Evolutionary conservation across 2,888 invertebrate species (phyloP).

Genomic region (Gastrophysa polygoni): DNA sequence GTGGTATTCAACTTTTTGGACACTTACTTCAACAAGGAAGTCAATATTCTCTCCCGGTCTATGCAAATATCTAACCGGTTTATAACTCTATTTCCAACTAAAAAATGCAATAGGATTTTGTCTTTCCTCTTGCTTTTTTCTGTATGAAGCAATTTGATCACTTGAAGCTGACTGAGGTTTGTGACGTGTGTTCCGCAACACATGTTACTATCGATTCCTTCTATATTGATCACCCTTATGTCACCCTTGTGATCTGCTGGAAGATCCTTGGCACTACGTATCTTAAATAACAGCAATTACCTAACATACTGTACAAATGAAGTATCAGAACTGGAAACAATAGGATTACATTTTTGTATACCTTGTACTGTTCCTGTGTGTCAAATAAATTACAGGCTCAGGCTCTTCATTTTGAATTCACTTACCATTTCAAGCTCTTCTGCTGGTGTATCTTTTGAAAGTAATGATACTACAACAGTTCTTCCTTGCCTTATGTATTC

Average conservation of each 20-base stretch:
- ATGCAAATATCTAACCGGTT: slow-evolving; percentile 67
- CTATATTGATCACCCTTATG: slow-evolving; percentile 78
- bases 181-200: slow-evolving; percentile 89
- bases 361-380: neutral
- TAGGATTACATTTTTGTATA: slow-evolving; percentile 14
- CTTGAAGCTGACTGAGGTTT: slow-evolving; percentile 73
- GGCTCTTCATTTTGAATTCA: neutral
- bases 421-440: slow-evolving; percentile 48
- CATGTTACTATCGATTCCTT: slow-evolving; percentile 78
- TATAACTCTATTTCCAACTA: slow-evolving; percentile 74
- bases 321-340: too few species aligned
- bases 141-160: slow-evolving; percentile 68
- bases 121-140: slow-evolving; percentile 77
- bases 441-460: slow-evolving; percentile 66
- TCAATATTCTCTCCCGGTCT: slow-evolving; percentile 72
- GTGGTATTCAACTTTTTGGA: too few species aligned
- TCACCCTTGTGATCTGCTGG: slow-evolving; percentile 81
- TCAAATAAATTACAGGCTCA: too few species aligned
- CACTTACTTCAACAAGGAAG: slow-evolving; percentile 74
- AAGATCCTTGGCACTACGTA: slow-evolving; percentile 69
- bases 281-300: too few species aligned
- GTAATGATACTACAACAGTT: slow-evolving; percentile 69
- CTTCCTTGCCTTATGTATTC: slow-evolving; percentile 68
- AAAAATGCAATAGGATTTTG: slow-evolving; percentile 69
- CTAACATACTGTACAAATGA: too few species aligned